Evolutionary conservation across 2,113 vertebrate species (phyloP), one percentile per base, ranked within the genome.

Genomic region (Nothobranchius kuhntae): DNA sequence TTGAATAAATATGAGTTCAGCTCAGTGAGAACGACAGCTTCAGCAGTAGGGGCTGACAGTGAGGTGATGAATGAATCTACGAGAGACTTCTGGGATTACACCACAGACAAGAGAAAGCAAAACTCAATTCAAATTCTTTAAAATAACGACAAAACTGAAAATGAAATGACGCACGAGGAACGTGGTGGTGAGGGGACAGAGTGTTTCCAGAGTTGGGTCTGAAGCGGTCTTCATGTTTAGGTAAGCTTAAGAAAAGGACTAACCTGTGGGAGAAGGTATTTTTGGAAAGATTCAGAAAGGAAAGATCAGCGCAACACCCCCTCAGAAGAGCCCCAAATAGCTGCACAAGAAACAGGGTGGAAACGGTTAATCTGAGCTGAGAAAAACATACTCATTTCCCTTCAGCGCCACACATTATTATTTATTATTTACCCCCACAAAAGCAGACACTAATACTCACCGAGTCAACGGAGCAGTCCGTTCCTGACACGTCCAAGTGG

Each of bases 201-300:
- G 48, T 61, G 53, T 80, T 17, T 52, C 14, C 46, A 51, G 60
- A 70, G 30, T 65, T 85, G 44, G 58, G 50, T 53, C 62, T 52
- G n/a, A 35, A 53, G 50, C 56, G 51, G 38, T 13, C 12, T 54
- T 73, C 62, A 78, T 71, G 54, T 77, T 73, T 12, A 24, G 61
- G 35, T 40, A 55, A 61, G 78, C 59, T 73, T 68, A 59, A 71
- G 68, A 57, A 61, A 36, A 12, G 70, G 75, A 90, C 93, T 89
- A 81, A 96, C 95, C 93, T 93, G 92, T 96, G 92, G 26, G 95
- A 93, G 85, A 95, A 93, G 82, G 91, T 91, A 86, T 96, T 95
- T 65, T 93, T 94, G 12, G 95, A 94, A 78, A 96, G 92, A 82
- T 95, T 95, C 83, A 96, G 92, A 93, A 94, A 94, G 86, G 92